phyloP scores from a whole-genome alignment of 2,888 invertebrate genomes.

The Heliconius charithonia region DNA sequence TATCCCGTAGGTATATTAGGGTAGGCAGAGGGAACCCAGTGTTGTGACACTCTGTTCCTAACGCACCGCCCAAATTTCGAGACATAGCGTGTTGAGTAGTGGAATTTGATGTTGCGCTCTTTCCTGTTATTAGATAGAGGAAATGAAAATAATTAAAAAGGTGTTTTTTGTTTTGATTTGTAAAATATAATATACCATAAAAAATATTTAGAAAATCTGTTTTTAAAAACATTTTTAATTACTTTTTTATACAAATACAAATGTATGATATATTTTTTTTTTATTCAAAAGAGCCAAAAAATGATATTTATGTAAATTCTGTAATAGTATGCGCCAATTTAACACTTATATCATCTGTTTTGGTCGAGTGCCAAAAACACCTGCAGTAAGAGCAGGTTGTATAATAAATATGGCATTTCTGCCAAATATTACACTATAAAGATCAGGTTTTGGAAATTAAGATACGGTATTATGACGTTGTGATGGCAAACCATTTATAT shows the following conservation, averaged over 20 bases:
- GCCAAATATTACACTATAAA: conserved; percentile 46
- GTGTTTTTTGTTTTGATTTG: no score
- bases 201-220: no score
- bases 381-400: conserved; percentile 45
- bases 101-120: not conserved
- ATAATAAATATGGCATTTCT: conserved; percentile 42
- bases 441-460: conserved; percentile 37
- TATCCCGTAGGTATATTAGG: no score
- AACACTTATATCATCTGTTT: conserved; percentile 42
- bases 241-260: not conserved
- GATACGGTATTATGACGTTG: conserved; percentile 10
- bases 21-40: not conserved
- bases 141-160: not conserved
- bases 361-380: conserved; percentile 46
- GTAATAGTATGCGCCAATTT: conserved; percentile 43
- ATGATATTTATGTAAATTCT: conserved; percentile 37
- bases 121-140: not conserved
- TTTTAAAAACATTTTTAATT: not conserved
- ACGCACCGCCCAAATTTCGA: not conserved
- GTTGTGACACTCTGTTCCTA: not conserved
- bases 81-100: not conserved
- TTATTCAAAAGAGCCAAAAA: conserved; percentile 29
- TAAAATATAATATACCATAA: no score
- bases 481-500: not conserved
- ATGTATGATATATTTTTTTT: not conserved